A percentile compares a stretch with the other conserved stretches of the same genome.
phyloP scores from a whole-genome alignment of 2,888 invertebrate genomes.

The Lamellibrachia columna region DNA sequence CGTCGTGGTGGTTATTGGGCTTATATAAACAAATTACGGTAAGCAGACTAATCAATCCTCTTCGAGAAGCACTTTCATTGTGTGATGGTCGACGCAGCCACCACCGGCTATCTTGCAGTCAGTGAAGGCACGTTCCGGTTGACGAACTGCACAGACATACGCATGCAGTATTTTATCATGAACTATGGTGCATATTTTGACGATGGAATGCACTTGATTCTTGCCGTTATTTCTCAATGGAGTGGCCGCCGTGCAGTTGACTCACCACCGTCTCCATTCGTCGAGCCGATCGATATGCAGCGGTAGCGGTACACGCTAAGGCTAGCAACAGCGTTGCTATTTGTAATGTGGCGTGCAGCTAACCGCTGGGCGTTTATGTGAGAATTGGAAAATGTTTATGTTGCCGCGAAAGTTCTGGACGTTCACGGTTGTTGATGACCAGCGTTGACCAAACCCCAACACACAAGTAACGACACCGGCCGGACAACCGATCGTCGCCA shows the following conservation, averaged over 20 bases:
- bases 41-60: background rate
- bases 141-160: background rate
- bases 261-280: background rate
- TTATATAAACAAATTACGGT: slow-evolving; percentile 16
- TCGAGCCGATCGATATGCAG: background rate
- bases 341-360: background rate
- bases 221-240: background rate
- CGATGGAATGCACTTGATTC: background rate
- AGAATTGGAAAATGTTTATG: background rate
- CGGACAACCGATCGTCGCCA: background rate
- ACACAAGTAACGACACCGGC: background rate
- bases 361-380: background rate
- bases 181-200: background rate
- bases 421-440: background rate
- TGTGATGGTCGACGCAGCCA: background rate
- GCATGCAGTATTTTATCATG: slow-evolving; percentile 1
- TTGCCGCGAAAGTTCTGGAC: background rate
- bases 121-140: background rate
- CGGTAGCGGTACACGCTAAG: background rate
- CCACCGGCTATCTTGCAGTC: background rate
- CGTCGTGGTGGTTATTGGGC: background rate
- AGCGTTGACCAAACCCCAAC: background rate
- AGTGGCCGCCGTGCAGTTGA: background rate
- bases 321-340: background rate
- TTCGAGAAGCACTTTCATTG: background rate